Conservation (phyloP, 2,888 invertebrate species). For the Apocheima hispidaria region DNA sequence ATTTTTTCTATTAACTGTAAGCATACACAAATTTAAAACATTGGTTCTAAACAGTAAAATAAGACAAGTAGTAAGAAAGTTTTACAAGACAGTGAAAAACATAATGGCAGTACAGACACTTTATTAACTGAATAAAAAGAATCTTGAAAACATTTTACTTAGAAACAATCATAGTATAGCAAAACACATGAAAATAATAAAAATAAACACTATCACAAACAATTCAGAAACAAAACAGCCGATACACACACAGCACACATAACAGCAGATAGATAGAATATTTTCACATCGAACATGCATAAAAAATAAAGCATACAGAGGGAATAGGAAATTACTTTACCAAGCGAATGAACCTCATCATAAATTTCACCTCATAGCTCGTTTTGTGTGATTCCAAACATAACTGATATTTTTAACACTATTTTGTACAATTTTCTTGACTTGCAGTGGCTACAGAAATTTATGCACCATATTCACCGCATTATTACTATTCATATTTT, state of each 20-base stretch:
- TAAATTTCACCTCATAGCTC: no score
- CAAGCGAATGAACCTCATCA: no score
- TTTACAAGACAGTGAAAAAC: constrained; percentile 32
- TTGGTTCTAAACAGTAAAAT: background rate
- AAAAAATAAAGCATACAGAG: no score
- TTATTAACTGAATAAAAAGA: constrained; percentile 35
- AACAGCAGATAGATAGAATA: background rate
- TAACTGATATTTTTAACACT: no score
- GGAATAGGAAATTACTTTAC: no score
- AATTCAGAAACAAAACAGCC: constrained; percentile 1
- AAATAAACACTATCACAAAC: constrained; percentile 14
- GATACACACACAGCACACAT: background rate
- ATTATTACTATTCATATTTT: no score
- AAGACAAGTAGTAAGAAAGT: constrained; percentile 22
- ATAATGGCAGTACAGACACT: constrained; percentile 34
- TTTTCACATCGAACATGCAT: no score
- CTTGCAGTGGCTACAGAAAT: no score
- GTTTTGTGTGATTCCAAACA: no score
- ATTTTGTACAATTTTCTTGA: no score
- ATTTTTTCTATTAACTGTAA: no score
- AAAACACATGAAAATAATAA: constrained; percentile 8
- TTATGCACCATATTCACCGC: no score
- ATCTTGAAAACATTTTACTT: constrained; percentile 29
- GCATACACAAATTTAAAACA: background rate
- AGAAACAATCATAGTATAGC: constrained; percentile 10